phyloP scores from a whole-genome alignment of 2,797 vertebrate genomes.

The Gymnoscopelus microlampas region DNA sequence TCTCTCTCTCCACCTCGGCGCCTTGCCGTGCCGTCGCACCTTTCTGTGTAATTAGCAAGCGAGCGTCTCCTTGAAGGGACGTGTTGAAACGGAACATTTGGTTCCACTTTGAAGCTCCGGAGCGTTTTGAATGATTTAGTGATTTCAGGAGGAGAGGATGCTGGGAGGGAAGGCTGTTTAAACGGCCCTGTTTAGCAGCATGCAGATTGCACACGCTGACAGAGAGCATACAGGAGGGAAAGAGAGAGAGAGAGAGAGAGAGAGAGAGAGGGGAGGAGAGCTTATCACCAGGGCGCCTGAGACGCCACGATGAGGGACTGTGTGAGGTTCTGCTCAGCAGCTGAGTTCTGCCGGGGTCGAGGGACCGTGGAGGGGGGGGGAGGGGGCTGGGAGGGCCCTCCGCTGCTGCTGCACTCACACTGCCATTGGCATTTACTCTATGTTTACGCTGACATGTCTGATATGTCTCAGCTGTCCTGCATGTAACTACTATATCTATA shows the following conservation, averaged over 20 bases:
- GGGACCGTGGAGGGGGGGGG: too few relatives aligned
- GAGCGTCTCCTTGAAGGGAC: constrained; percentile 68
- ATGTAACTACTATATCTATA: too few relatives aligned
- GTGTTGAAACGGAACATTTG: constrained; percentile 76
- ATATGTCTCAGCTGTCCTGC: too few relatives aligned
- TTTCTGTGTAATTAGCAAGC: constrained; percentile 69
- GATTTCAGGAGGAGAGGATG: constrained; percentile 54
- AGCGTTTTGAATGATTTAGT: constrained; percentile 80
- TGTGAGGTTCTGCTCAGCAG: too few relatives aligned
- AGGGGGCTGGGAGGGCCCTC: too few relatives aligned
- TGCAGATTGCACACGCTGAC: constrained; percentile 52
- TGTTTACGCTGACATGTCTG: too few relatives aligned
- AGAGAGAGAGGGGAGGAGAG: constrained; percentile 45
- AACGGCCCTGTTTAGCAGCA: constrained; percentile 77
- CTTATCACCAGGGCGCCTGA: constrained; percentile 35
- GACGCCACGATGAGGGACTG: too few relatives aligned
- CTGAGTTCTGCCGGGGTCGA: too few relatives aligned
- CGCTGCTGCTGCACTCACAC: too few relatives aligned
- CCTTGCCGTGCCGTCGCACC: constrained; percentile 50
- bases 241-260: constrained; percentile 25
- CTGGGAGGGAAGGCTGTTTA: constrained; percentile 65
- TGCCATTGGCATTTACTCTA: too few relatives aligned
- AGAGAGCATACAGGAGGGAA: constrained; percentile 46
- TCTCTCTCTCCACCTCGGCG: constrained; percentile 41
- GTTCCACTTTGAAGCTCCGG: constrained; percentile 76